Evolutionary conservation across 2,797 vertebrate species (phyloP).

Genomic region (Fistularia commersonii): DNA sequence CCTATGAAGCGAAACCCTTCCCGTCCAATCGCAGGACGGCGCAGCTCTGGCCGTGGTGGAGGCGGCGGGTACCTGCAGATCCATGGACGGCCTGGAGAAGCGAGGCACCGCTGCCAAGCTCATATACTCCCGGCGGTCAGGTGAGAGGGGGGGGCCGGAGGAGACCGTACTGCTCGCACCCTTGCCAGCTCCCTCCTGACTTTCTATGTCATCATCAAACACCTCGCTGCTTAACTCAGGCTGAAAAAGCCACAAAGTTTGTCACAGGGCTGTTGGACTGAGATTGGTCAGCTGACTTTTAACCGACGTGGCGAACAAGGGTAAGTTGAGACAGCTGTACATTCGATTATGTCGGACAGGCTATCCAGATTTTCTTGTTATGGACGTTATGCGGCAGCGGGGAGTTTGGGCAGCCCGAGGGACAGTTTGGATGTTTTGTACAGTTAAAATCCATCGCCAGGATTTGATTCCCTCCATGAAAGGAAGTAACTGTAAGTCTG

Average conservation of each 20-base stretch:
- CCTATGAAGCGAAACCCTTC: slow-evolving; percentile 46
- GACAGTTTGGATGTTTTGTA: too few relatives aligned
- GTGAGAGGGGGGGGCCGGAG: slow-evolving; percentile 45
- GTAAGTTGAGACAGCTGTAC: too few relatives aligned
- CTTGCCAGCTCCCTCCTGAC: slow-evolving; percentile 40
- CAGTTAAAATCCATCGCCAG: too few relatives aligned
- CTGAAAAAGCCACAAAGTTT: slow-evolving; percentile 71
- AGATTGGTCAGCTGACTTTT: not conserved
- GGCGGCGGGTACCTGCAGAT: slow-evolving; percentile 71
- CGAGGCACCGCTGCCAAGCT: slow-evolving; percentile 79
- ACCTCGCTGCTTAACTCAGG: slow-evolving; percentile 72
- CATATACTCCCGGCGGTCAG: slow-evolving; percentile 72
- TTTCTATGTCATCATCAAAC: slow-evolving; percentile 68
- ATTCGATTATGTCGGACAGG: too few relatives aligned
- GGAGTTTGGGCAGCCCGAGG: too few relatives aligned
- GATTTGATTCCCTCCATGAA: too few relatives aligned
- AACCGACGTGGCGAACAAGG: not conserved
- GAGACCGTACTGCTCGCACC: slow-evolving; percentile 32
- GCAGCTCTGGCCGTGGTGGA: slow-evolving; percentile 27
- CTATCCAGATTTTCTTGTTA: too few relatives aligned
- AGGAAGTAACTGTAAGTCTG: too few relatives aligned
- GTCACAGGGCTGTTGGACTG: slow-evolving; percentile 3
- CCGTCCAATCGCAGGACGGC: slow-evolving; percentile 17
- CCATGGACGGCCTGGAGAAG: slow-evolving; percentile 66
- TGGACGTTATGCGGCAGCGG: too few relatives aligned